Percentiles rank a stretch among this genome's conserved stretches.
These are phyloP conservation scores for Cantharis rustica DNA, from an alignment of 2,888 invertebrate genomes.

Conservation along the genomic window DNA sequence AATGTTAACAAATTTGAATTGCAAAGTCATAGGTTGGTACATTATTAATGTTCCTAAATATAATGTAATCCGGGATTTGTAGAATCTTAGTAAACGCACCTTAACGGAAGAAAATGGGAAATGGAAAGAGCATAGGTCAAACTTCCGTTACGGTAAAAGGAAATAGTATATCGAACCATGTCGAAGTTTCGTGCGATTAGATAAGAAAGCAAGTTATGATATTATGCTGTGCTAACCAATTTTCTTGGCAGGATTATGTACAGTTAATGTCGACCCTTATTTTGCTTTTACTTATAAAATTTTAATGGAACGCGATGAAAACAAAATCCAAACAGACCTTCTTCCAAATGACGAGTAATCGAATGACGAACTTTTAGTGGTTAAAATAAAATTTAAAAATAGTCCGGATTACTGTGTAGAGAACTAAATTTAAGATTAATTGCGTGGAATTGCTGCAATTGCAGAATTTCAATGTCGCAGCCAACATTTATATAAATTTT, in stretches of 20 bases:
- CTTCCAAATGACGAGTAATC: not conserved
- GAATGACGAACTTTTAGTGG: not conserved
- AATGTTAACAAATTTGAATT: not conserved
- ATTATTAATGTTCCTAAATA: not conserved
- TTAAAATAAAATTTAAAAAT: not conserved
- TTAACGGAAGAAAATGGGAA: constrained; percentile 24
- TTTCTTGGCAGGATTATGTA: constrained; percentile 15
- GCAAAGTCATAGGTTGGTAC: not conserved
- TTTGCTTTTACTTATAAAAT: not conserved
- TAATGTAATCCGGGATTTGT: not conserved
- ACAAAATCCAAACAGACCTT: not conserved
- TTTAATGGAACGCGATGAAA: not conserved
- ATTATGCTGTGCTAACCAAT: constrained; percentile 24
- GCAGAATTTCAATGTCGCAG: constrained; percentile 24
- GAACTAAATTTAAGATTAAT: constrained; percentile 14
- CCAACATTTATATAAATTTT: constrained; percentile 33
- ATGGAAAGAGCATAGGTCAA: constrained; percentile 29
- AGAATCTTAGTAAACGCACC: constrained; percentile 7
- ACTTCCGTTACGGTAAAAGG: constrained; percentile 27
- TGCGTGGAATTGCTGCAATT: constrained; percentile 23
- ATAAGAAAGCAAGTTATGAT: constrained; percentile 28
- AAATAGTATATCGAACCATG: constrained; percentile 31
- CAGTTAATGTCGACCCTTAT: not conserved
- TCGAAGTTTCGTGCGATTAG: constrained; percentile 29
- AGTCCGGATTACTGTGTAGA: not conserved